Base-by-base conservation (phyloP, 37 sponge, comb jelly and placozoan genomes). In the Amphimedon queenslandica region DNA sequence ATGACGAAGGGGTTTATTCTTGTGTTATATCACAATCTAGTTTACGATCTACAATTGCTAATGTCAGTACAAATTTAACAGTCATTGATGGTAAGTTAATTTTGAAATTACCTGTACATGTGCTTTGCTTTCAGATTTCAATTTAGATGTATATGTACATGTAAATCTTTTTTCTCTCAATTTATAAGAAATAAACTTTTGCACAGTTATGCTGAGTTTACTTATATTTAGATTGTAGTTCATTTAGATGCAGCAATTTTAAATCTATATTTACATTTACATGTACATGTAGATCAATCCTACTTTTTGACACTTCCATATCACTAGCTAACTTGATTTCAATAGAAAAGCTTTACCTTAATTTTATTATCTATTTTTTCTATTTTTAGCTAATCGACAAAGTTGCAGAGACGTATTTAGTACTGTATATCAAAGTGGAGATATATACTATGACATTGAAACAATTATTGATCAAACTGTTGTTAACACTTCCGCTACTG, bases 401-500 rank as follows among this genome's bases (percentile, higher is more conserved):
- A 24, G 4, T 28, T 87, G 88, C 51, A 6, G 65, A 32, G 78
- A 81, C 55, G 28, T 0, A 1, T 57, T 27, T 31, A 31, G 41
- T 3, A 32, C 20, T 1, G 47, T 21, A 4, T 87, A 36, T 56
- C 6, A 16, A 4, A 73, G 61, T 38, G 82, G 88, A 18, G 42
- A 64, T 16, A 33, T 40, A 73, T 87, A 68, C 61, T 77, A 77
- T 37, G 28, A 58, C 55, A 13, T 47, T 21, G 24, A 30, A 35
- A n/a, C 38, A 51, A 39, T 75, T 23, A 58, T 47, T 10, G 51
- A 29, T 61, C 76, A 80, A 4, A 37, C n/a, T n/a, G n/a, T 37
- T 35, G 89, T 80, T 67, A 41, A 53, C 0, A 3, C 34, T 4
- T 74, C 82, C 27, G 84, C 92, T 1, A 89, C 87, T 37, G 94